A percentile compares a stretch with the other conserved stretches of the same genome.
phyloP scores from a whole-genome alignment of 2,888 invertebrate genomes.

The Zhuqinia jingwanae region DNA sequence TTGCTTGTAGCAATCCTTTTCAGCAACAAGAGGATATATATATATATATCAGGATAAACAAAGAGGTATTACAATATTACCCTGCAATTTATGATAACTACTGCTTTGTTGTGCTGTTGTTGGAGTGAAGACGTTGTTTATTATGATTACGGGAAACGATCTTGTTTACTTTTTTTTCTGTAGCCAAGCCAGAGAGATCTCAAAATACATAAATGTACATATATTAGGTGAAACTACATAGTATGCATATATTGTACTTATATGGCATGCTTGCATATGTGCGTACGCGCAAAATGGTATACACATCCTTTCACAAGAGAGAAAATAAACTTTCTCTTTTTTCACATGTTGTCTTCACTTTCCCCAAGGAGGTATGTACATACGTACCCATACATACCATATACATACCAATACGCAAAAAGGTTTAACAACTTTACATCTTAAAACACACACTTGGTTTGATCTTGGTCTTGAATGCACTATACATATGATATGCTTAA shows the following conservation, averaged over 20 bases:
- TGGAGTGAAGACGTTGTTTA: slow-evolving; percentile 33
- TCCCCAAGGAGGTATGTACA: slow-evolving; percentile 29
- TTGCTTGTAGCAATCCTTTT: too few relatives aligned
- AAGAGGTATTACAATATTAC: slow-evolving; percentile 16
- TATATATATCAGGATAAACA: too few relatives aligned
- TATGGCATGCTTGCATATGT: neutral
- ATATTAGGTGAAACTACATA: too few relatives aligned
- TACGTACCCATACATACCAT: neutral
- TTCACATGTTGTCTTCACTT: neutral
- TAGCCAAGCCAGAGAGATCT: neutral
- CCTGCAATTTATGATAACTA: slow-evolving; percentile 32
- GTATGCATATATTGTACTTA: neutral
- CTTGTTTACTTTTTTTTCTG: slow-evolving; percentile 46
- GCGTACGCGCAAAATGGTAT: neutral
- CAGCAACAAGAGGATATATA: slow-evolving; percentile 9
- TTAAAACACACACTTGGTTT: neutral
- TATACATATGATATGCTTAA: too few relatives aligned
- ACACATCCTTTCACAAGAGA: neutral
- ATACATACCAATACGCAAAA: neutral
- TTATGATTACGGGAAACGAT: slow-evolving; percentile 52
- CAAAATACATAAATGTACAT: neutral
- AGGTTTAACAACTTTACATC: neutral
- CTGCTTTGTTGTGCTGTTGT: slow-evolving; percentile 7
- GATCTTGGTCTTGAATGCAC: too few relatives aligned
- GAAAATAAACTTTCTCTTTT: slow-evolving; percentile 14